Evolutionary conservation across 2,113 vertebrate genomes (phyloP).

Genomic region (Dolichotis patagonum): DNA sequence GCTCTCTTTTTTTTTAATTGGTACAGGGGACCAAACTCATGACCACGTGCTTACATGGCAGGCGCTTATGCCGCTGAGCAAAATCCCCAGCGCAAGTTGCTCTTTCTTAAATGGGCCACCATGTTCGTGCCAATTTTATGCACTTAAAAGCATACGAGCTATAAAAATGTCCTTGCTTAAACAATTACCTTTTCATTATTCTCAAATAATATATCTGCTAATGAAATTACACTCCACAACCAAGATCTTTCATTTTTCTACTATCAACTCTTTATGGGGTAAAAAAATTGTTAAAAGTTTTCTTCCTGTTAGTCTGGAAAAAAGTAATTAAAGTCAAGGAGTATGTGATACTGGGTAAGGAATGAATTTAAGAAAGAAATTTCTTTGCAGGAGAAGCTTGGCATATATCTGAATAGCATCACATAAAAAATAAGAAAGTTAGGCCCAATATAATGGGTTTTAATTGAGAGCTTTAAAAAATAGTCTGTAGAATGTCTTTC

Average conservation of each 20-base stretch:
- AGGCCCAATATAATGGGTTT: neutral
- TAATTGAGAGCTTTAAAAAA: constrained; percentile 17
- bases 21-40: too few species aligned
- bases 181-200: constrained; percentile 68
- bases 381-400: neutral
- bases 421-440: neutral
- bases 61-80: too few species aligned
- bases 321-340: neutral
- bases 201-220: constrained; percentile 34
- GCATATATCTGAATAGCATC: neutral
- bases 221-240: neutral
- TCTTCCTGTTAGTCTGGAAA: neutral
- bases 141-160: constrained; percentile 68
- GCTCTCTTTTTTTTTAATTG: too few species aligned
- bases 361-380: neutral
- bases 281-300: neutral
- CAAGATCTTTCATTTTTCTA: neutral
- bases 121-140: constrained; percentile 67
- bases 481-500: neutral
- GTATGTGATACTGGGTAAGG: neutral
- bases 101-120: constrained; percentile 71
- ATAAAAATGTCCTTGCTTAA: constrained; percentile 58
- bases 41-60: too few species aligned
- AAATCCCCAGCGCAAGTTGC: too few species aligned
- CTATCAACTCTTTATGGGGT: neutral